Evolutionary conservation across 2,113 vertebrate species (phyloP).

Genomic region (Lutjanus erythropterus): DNA sequence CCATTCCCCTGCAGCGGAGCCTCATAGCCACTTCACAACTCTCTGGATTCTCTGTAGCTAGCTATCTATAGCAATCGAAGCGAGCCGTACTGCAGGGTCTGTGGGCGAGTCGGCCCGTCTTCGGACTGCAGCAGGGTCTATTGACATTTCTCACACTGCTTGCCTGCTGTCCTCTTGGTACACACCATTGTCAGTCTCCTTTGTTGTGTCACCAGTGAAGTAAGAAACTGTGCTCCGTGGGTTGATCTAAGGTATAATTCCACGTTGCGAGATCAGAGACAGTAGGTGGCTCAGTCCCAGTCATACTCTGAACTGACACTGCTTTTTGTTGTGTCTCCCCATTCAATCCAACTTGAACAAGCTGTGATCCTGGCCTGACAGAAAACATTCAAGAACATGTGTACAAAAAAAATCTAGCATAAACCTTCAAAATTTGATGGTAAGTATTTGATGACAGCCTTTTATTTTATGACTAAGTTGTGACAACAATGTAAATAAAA

Average conservation of each 20-base stretch:
- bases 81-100: conserved; percentile 41
- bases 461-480: too few relatives aligned
- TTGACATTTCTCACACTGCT: conserved; percentile 71
- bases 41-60: conserved; percentile 31
- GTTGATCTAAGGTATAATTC: conserved; percentile 30
- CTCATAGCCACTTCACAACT: conserved; percentile 39
- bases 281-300: conserved; percentile 18
- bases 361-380: neutral
- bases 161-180: conserved; percentile 48
- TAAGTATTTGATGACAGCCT: too few relatives aligned
- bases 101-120: conserved; percentile 62
- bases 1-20: conserved; percentile 28
- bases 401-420: too few relatives aligned
- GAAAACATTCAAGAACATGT: neutral
- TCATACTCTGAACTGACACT: neutral
- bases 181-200: conserved; percentile 62
- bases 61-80: too few relatives aligned
- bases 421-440: too few relatives aligned
- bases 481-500: too few relatives aligned
- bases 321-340: neutral
- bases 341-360: neutral
- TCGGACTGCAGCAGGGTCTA: conserved; percentile 60
- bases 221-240: conserved; percentile 21
- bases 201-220: conserved; percentile 55
- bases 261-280: conserved; percentile 3